Percentiles rank a stretch among this genome's conserved stretches.
Evolutionary conservation across 2,888 invertebrate genomes (phyloP).

Genomic region (Frankliniella intonsa): DNA sequence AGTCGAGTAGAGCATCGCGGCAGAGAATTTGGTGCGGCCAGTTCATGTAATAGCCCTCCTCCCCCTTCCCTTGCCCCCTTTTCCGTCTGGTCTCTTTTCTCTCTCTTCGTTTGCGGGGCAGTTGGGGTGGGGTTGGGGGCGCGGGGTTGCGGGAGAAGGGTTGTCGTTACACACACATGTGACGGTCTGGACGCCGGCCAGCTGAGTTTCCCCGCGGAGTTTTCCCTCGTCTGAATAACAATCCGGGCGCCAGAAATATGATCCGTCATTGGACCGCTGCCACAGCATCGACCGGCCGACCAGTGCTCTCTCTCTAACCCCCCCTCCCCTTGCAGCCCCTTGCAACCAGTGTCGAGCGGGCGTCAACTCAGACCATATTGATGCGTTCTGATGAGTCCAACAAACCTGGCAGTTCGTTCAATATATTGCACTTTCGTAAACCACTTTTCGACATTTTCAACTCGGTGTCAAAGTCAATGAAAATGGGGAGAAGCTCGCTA

Average conservation of each 20-base stretch:
- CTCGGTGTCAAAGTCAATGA: too few species aligned
- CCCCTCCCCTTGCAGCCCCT: not conserved
- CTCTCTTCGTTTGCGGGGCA: not conserved
- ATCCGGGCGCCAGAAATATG: not conserved
- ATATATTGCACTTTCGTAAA: too few species aligned
- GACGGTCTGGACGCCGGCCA: not conserved
- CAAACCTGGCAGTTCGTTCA: too few species aligned
- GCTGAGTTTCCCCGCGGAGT: slow-evolving; percentile 4
- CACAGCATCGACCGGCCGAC: not conserved
- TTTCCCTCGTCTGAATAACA: not conserved
- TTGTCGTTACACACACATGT: not conserved
- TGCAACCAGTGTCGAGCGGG: not conserved
- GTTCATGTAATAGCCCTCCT: too few species aligned
- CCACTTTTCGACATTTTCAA: too few species aligned
- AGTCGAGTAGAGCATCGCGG: too few species aligned
- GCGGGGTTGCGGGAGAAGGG: not conserved
- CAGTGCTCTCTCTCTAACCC: not conserved
- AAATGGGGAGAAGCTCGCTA: too few species aligned
- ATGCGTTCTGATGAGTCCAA: too few species aligned
- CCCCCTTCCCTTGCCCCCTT: too few species aligned
- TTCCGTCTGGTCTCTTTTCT: too few species aligned
- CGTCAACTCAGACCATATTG: too few species aligned
- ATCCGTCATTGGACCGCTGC: slow-evolving; percentile 23
- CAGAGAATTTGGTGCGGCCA: too few species aligned
- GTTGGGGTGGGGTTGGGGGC: not conserved